These are phyloP conservation scores for Atrichornis clamosus DNA, from an alignment of 2,113 vertebrate species.

Conservation along the genomic window DNA sequence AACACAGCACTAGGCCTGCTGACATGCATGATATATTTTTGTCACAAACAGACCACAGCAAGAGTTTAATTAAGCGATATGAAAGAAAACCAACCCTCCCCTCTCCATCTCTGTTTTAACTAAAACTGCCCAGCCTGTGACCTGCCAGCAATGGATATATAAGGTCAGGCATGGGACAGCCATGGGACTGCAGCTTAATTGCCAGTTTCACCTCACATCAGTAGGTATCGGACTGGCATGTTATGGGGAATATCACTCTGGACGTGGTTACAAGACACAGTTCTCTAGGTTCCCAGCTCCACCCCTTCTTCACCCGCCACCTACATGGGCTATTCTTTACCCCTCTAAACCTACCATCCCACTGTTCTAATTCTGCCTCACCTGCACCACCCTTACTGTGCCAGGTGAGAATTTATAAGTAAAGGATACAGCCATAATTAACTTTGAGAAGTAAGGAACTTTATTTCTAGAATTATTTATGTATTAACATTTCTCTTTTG, in stretches of 20 bases:
- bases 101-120: background rate
- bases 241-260: background rate
- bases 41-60: constrained; percentile 81
- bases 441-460: background rate
- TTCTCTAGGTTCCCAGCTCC: background rate
- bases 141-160: background rate
- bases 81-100: background rate
- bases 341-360: background rate
- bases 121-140: constrained; percentile 59
- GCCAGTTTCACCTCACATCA: background rate
- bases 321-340: accelerated
- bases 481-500: background rate
- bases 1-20: constrained; percentile 81
- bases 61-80: constrained; percentile 60
- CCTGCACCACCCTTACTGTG: background rate
- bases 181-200: background rate
- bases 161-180: constrained; percentile 9
- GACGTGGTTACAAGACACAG: background rate
- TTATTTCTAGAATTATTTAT: background rate
- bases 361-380: background rate
- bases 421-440: background rate
- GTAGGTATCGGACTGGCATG: accelerated
- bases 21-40: constrained; percentile 79
- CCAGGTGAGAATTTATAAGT: background rate
- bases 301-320: background rate